Base-by-base conservation (phyloP, 2,113 vertebrate species). In the Pterophyllum scalare region DNA sequence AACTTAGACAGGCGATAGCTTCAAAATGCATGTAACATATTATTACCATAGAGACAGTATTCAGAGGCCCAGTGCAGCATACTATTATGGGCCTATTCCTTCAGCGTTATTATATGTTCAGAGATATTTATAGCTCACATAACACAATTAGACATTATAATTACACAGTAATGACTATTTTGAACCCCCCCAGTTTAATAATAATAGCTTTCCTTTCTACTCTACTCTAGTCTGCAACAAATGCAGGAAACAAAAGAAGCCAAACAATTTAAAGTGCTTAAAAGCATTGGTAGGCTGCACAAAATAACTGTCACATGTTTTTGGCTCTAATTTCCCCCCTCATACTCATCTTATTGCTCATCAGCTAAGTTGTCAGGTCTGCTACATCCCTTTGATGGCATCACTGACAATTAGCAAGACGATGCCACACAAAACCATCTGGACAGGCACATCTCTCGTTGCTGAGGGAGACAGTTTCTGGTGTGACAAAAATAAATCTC, bases 361-460 rank as follows among this genome's bases (percentile, higher is more conserved):
- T 95, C 95, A 94, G 94, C 94, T 93, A 93, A 91, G 93, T 95
- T 96, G 95, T 96, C 96, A 96, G 93, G 94, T 95, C 93, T 92
- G 91, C 94, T 94, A 72, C 91, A 85, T 96, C 93, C 94, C 94
- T 95, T 95, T 95, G 95, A 96, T 95, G 95, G 92, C 95, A 96
- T 95, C 95, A 95, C 95, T 96, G 95, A 96, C 95, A 96, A 96
- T 96, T 96, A 96, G 95, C 94, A 95, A 95, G 95, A 95, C 91
- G 94, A 92, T 92, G 95, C 94, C 94, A 94, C 95, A 95, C 95
- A 96, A 95, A 96, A 95, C 95, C 95, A 95, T 96, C 95, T 96
- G 95, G 95, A 96, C 95, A 94, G 94, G 94, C 94, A 87, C 93
- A 87, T 94, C 94, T 94, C 95, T 93, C 91, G 91, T 88, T 95